Conservation (phyloP, 2,888 invertebrate genomes). For the Physocephala rufipes region DNA sequence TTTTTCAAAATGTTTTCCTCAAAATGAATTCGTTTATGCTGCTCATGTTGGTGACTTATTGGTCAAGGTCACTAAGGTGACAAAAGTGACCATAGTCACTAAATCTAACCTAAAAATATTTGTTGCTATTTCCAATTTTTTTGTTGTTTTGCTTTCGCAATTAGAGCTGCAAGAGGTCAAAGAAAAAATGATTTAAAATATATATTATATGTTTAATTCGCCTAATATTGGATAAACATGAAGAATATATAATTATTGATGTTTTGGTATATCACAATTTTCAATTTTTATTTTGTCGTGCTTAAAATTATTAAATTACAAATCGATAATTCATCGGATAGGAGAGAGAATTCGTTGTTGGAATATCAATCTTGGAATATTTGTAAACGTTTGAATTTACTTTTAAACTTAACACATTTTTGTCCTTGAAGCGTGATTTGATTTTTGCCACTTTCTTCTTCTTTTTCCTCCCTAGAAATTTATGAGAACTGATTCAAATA, state of each 20-base stretch:
- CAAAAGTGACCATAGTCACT: neutral
- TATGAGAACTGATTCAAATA: too few species aligned
- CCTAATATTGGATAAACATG: neutral
- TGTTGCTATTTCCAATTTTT: neutral
- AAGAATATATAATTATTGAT: neutral
- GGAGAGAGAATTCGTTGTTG: too few species aligned
- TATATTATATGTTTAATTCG: too few species aligned
- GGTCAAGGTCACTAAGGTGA: conserved; percentile 2
- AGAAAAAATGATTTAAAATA: conserved; percentile 16
- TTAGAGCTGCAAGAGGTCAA: conserved; percentile 9
- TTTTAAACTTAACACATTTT: too few species aligned
- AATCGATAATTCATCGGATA: too few species aligned
- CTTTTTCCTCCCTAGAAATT: too few species aligned
- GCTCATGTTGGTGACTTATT: conserved; percentile 21
- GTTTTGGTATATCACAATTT: neutral
- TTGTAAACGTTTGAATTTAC: too few species aligned
- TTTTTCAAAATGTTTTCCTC: neutral
- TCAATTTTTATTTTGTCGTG: neutral
- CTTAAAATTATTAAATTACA: too few species aligned
- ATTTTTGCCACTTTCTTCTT: too few species aligned
- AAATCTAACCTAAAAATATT: neutral
- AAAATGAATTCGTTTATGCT: neutral
- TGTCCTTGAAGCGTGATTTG: too few species aligned
- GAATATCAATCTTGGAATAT: too few species aligned
- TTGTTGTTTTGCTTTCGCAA: neutral